These are phyloP conservation scores for Eulithis prunata DNA, from an alignment of 2,888 invertebrate species.

Conservation along the genomic window DNA sequence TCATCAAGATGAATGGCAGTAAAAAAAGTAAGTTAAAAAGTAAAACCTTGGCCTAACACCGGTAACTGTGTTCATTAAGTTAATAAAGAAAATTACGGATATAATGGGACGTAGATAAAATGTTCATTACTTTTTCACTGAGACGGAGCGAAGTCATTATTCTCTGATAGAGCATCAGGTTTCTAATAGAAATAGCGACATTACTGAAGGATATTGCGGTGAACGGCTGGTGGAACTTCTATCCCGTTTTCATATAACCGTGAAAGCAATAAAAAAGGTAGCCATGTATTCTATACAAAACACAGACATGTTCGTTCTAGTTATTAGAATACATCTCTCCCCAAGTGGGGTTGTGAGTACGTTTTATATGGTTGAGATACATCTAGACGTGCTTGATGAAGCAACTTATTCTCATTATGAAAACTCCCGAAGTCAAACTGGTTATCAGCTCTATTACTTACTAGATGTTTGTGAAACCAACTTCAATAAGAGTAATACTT, in stretches of 20 bases:
- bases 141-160: slow-evolving; percentile 12
- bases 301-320: too few species aligned
- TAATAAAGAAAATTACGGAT: slow-evolving; percentile 37
- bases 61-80: slow-evolving; percentile 38
- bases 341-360: too few species aligned
- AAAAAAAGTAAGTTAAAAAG: slow-evolving; percentile 26
- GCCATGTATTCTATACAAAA: too few species aligned
- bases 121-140: slow-evolving; percentile 31
- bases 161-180: slow-evolving; percentile 15
- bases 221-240: not conserved
- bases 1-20: slow-evolving; percentile 25
- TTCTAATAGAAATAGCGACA: slow-evolving; percentile 25
- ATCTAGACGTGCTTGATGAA: too few species aligned
- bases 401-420: too few species aligned
- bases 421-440: too few species aligned
- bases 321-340: too few species aligned
- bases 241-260: not conserved
- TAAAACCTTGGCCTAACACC: slow-evolving; percentile 26
- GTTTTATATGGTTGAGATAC: too few species aligned
- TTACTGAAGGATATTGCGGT: slow-evolving; percentile 13
- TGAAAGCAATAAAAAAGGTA: too few species aligned
- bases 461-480: slow-evolving; percentile 4
- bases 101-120: slow-evolving; percentile 37
- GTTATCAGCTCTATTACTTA: too few species aligned
- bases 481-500: slow-evolving; percentile 5